These are phyloP conservation scores for Antitype chi DNA, from an alignment of 2,888 invertebrate genomes.

Conservation along the genomic window DNA sequence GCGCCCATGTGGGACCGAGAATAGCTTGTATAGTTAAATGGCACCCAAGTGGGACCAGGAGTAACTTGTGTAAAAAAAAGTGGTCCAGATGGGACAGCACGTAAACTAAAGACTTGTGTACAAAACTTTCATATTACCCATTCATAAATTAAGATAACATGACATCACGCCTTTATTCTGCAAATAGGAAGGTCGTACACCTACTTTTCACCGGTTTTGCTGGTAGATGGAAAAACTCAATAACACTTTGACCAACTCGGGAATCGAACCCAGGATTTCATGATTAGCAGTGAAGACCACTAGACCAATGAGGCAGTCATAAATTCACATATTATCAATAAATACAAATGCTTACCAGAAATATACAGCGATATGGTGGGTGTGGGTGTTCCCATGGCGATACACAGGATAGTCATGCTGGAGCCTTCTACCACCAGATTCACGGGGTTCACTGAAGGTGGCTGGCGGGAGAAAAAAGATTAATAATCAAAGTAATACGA, in stretches of 20 bases:
- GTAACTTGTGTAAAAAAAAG: not conserved
- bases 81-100: not conserved
- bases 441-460: slow-evolving; percentile 95
- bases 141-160: not conserved
- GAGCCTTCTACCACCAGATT: slow-evolving; percentile 96
- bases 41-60: not conserved
- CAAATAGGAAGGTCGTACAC: too few species aligned
- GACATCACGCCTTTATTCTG: too few species aligned
- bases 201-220: too few species aligned
- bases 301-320: too few species aligned
- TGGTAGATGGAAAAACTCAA: too few species aligned
- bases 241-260: too few species aligned
- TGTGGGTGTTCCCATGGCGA: slow-evolving; percentile 96
- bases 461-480: slow-evolving; percentile 85
- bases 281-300: too few species aligned
- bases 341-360: slow-evolving; percentile 88
- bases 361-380: slow-evolving; percentile 96
- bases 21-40: not conserved
- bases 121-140: not conserved
- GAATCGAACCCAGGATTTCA: too few species aligned
- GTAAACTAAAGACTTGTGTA: not conserved
- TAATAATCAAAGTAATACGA: not conserved
- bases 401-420: slow-evolving; percentile 96
- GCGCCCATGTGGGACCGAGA: not conserved
- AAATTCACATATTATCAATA: not conserved